phyloP scores from a whole-genome alignment of 2,113 vertebrate genomes.

The Gasterosteus nipponicus region DNA sequence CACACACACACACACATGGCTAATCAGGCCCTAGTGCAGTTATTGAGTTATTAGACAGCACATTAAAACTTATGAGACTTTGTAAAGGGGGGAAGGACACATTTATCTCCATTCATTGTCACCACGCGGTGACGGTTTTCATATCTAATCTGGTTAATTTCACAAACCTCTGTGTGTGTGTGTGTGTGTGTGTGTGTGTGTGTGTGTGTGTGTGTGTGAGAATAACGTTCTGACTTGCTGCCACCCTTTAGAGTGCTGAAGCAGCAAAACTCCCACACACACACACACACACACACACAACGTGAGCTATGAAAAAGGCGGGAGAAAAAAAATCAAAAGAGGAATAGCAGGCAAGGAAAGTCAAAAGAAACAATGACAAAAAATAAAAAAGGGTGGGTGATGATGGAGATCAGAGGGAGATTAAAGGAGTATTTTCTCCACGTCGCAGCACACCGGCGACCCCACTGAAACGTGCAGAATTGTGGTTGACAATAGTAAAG shows the following conservation, averaged over 20 bases:
- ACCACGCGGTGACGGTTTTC: constrained; percentile 11
- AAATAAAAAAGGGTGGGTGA: constrained; percentile 18
- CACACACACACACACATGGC: constrained; percentile 19
- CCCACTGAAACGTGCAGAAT: background rate
- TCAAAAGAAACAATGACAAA: background rate
- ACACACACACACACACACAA: background rate
- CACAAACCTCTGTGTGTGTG: background rate
- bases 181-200: background rate
- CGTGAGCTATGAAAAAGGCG: constrained; percentile 24
- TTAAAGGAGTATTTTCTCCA: constrained; percentile 5
- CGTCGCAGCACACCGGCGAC: background rate
- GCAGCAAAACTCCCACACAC: constrained; percentile 20
- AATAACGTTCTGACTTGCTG: constrained; percentile 14
- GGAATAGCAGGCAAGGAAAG: constrained; percentile 40
- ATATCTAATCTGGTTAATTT: constrained; percentile 26
- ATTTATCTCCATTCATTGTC: constrained; percentile 35
- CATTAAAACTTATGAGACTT: constrained; percentile 36
- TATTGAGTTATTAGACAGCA: constrained; percentile 33
- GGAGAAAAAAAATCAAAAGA: constrained; percentile 48
- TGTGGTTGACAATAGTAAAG: background rate
- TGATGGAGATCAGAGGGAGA: constrained; percentile 38
- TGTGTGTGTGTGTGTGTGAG: background rate
- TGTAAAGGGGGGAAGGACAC: constrained; percentile 1
- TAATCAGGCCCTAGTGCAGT: constrained; percentile 32
- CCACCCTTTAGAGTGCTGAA: constrained; percentile 40